Evolutionary conservation across 2,113 vertebrate species (phyloP), one percentile per base, ranked within the genome.

Genomic region (Pholis gunnellus): DNA sequence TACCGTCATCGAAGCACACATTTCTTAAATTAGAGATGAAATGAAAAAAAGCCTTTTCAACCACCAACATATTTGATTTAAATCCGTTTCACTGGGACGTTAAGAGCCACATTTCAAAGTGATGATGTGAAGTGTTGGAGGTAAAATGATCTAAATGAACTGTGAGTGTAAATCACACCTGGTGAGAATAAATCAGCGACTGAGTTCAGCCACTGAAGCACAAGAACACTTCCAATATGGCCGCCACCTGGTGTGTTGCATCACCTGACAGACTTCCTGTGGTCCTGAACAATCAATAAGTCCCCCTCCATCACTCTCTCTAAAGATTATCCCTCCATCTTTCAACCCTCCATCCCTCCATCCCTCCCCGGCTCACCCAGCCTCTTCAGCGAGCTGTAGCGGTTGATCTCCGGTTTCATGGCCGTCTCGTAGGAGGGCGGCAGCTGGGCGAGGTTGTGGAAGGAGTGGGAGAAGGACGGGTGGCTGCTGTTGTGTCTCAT

Each of bases 381-480:
- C 75, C 95, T 96, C 92, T 97, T 97, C 73, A 98, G 95, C 20
- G 97, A 98, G 84, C 96, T 96, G 92, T 97, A 97, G 60, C 97
- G 95, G 89, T 85, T 97, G 88, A 97, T 81, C 74, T 98, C 97
- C 0, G 96, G 96, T 56, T 97, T 97, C 92, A 96, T 88, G 27
- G 94, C 92, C 0, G 92, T 79, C 60, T 97, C 97, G 17, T 97
- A 97, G 72, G 97, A 97, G 0, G 97, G 97, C 14, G 97, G 97
- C 82, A 97, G 95, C 83, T 97, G 97, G 3, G 97, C 97, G 83
- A 98, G 95, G 91, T 98, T 97, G 95, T 98, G 97, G 93, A 97
- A 97, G 70, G 97, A 98, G 76, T 97, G 95, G 0, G 97, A 97
- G 89, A 97, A 96, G 80, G 96, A 92, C 22, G 96, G 91, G 72